Evolutionary conservation across 1,140 invertebrate species (phyloP).

Genomic region (Globodera ellingtonae): DNA sequence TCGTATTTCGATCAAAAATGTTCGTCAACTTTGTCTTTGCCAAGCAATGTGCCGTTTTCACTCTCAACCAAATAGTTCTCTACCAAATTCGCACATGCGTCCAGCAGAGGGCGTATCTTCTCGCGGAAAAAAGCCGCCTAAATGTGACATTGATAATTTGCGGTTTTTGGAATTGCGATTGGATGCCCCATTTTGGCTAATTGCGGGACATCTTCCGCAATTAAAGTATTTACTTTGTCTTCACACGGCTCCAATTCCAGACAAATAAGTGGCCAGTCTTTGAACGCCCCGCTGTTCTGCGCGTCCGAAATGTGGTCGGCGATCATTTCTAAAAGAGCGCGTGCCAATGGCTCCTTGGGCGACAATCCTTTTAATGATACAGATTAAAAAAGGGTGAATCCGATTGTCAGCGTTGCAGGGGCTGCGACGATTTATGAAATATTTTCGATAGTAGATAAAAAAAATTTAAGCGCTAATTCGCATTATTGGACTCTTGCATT

Average conservation of each 20-base stretch:
- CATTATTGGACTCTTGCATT: no score
- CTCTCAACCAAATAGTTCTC: conserved; percentile 59
- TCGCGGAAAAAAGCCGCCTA: conserved; percentile 52
- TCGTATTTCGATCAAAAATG: background rate
- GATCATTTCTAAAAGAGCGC: conserved; percentile 51
- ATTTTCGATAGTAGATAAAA: no score
- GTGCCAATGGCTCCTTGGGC: conserved; percentile 42
- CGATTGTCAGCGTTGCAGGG: no score
- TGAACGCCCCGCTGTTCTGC: conserved; percentile 36
- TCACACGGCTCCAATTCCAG: conserved; percentile 36
- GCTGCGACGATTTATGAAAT: no score
- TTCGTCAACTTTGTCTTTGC: conserved; percentile 50
- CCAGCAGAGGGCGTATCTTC: conserved; percentile 46
- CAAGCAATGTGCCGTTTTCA: conserved; percentile 43
- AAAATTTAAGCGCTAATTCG: no score
- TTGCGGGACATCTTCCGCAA: background rate
- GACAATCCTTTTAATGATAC: conserved; percentile 33
- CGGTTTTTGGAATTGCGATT: no score
- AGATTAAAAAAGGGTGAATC: no score
- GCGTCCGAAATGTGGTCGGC: conserved; percentile 42
- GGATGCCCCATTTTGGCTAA: no score
- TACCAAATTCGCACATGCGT: conserved; percentile 46
- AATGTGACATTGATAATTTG: conserved; percentile 33
- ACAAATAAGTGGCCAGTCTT: conserved; percentile 41
- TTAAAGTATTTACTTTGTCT: conserved; percentile 4